Percentiles rank a stretch among this genome's conserved stretches.
phyloP scores from a whole-genome alignment of 2,113 vertebrate genomes.

The Scomber japonicus region DNA sequence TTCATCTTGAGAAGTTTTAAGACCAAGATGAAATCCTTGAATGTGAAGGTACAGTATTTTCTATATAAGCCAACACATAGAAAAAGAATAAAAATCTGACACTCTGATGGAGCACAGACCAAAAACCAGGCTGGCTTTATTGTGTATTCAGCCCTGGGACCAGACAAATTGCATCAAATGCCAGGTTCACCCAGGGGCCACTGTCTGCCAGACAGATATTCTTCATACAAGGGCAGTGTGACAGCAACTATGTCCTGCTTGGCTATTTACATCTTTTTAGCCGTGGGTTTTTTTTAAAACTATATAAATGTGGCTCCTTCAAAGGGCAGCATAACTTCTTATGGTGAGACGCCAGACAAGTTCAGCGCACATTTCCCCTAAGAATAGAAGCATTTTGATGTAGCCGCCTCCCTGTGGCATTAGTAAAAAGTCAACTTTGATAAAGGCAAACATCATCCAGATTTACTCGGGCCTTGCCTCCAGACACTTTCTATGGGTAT shows the following conservation, averaged over 20 bases:
- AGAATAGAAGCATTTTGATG: constrained; percentile 75
- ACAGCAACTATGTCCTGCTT: constrained; percentile 54
- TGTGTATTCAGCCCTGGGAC: constrained; percentile 52
- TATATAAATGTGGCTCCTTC: constrained; percentile 46
- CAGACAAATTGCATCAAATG: constrained; percentile 77
- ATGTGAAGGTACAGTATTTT: neutral
- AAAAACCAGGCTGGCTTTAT: constrained; percentile 37
- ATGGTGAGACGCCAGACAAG: constrained; percentile 54
- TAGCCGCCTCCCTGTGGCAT: constrained; percentile 61
- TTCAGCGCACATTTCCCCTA: constrained; percentile 74
- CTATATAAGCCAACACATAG: neutral
- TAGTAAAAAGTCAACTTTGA: constrained; percentile 80
- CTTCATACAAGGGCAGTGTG: constrained; percentile 67
- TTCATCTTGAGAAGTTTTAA: constrained; percentile 9
- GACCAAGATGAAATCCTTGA: constrained; percentile 11
- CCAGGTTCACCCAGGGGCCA: constrained; percentile 71
- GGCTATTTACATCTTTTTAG: constrained; percentile 63
- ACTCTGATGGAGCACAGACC: constrained; percentile 31
- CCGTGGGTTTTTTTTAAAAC: constrained; percentile 37
- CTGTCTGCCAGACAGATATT: constrained; percentile 65
- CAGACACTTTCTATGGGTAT: constrained; percentile 48
- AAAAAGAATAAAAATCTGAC: constrained; percentile 31
- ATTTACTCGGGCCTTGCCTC: constrained; percentile 56
- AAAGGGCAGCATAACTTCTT: constrained; percentile 63
- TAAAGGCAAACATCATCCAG: constrained; percentile 67